Base-by-base conservation (phyloP, 1,140 invertebrate species). In the Euglossa dilemma region DNA sequence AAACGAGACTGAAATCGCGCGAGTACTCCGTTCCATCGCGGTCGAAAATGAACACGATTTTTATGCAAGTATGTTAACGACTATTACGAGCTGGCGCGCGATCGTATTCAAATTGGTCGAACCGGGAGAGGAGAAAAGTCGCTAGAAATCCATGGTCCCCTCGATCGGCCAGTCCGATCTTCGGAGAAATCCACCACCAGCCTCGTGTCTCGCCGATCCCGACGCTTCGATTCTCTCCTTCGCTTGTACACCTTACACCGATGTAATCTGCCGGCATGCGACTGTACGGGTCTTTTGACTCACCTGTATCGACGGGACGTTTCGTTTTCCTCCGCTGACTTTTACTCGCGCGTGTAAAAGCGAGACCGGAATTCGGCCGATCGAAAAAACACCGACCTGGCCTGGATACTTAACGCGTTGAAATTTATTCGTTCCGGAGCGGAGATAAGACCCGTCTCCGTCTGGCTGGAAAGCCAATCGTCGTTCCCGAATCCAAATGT, bases 371-470 rank as follows among this genome's bases (percentile, higher is more conserved):
- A 80, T 72, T 67, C 9, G 14, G 20, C 3, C 16, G 43, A 18
- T n/a, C 0, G 25, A 64, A 28, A 69, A 78, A 45, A 57, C 2
- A n/a, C n/a, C 66, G 11, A 6, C 9, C 47, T 7, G 57, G 28
- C 47, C 47, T 63, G 79, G 59, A 73, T 72, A 63, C 0, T 56
- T 23, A 43, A 52, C 18, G n/a, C 18, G 43, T 9, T 43, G 47
- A 47, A 50, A 82, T 82, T 76, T 82, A 57, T 67, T 36, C 54
- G 47, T 20, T 43, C 16, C 11, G 20, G n/a, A 43, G 52, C 25
- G 52, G 36, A 50, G 54, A 71, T 71, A 71, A 36, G 54, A 11
- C 20, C 20, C 8, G 61, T 57, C 36, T 66, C 14, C 56, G 28
- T n/a, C 43, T 23, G 6, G 18, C n/a, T 56, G 63, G 28, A n/a